phyloP scores from a whole-genome alignment of 2,888 invertebrate genomes.

The Ormia ochracea region DNA sequence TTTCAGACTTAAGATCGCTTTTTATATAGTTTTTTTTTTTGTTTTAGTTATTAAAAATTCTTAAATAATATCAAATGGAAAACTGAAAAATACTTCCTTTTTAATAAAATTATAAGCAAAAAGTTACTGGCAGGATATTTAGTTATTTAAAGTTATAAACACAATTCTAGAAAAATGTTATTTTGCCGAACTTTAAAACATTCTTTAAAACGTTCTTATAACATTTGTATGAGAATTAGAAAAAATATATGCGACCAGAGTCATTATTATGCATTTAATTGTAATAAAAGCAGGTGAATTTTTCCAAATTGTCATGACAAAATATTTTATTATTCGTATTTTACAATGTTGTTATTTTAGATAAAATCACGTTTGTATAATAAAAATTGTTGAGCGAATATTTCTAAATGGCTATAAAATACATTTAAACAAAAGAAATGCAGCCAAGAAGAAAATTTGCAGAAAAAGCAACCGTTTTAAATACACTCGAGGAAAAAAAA shows the following conservation, averaged over 20 bases:
- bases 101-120: too few relatives aligned
- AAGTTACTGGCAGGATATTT: too few relatives aligned
- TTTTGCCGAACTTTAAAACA: neutral
- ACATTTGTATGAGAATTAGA: neutral
- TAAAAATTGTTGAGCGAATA: constrained; percentile 44
- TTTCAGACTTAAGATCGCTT: too few relatives aligned
- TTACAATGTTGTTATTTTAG: constrained; percentile 12
- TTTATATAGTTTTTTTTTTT: too few relatives aligned
- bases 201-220: neutral
- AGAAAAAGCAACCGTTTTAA: neutral
- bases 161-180: too few relatives aligned
- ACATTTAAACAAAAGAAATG: constrained; percentile 4
- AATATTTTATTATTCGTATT: constrained; percentile 25
- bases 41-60: too few relatives aligned
- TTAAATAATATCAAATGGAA: too few relatives aligned
- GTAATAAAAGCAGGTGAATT: constrained; percentile 11
- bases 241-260: neutral
- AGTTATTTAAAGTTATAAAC: too few relatives aligned
- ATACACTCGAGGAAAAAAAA: constrained; percentile 5
- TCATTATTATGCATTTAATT: neutral
- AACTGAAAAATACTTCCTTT: too few relatives aligned
- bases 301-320: neutral
- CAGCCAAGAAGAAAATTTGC: neutral
- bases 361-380: constrained; percentile 55
- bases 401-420: constrained; percentile 27